A percentile compares a stretch with the other conserved stretches of the same genome.
Evolutionary conservation across 2,888 invertebrate species (phyloP).

Genomic region (Chymomyza procnemis): DNA sequence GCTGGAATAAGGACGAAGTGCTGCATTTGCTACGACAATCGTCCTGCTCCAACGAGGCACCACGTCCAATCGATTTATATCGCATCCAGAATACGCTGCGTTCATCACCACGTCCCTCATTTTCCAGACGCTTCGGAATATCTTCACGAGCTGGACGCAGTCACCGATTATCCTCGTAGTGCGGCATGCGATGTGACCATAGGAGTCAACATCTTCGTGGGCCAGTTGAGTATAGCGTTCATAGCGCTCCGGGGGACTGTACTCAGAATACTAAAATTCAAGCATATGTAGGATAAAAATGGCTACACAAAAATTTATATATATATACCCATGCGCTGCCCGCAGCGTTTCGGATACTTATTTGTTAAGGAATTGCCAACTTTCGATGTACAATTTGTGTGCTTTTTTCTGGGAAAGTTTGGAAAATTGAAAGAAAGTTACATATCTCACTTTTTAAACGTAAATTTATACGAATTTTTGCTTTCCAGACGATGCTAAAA

Average conservation of each 20-base stretch:
- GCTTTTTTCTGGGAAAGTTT: no score
- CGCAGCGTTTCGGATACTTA: constrained; percentile 46
- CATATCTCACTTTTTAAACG: no score
- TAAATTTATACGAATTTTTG: no score
- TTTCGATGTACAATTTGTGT: no score
- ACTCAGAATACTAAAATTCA: constrained; percentile 49
- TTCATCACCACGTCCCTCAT: constrained; percentile 85
- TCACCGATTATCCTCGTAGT: constrained; percentile 81
- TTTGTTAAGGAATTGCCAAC: constrained; percentile 79
- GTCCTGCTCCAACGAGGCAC: constrained; percentile 70
- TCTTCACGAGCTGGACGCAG: constrained; percentile 85
- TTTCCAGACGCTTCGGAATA: constrained; percentile 85
- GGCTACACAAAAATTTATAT: no score
- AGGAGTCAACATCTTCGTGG: constrained; percentile 78
- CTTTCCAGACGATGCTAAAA: no score
- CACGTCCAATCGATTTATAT: constrained; percentile 82
- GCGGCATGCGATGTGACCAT: constrained; percentile 80
- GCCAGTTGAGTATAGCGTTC: constrained; percentile 68
- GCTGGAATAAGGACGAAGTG: constrained; percentile 79
- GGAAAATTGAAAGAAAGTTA: no score
- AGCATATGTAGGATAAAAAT: neutral
- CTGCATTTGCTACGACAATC: constrained; percentile 77
- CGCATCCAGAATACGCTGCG: constrained; percentile 98
- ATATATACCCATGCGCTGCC: constrained; percentile 57
- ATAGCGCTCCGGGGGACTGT: constrained; percentile 77